These are phyloP conservation scores for Caenorhabditis sp. DNA, from an alignment of 2,888 invertebrate genomes.

Conservation along the genomic window DNA sequence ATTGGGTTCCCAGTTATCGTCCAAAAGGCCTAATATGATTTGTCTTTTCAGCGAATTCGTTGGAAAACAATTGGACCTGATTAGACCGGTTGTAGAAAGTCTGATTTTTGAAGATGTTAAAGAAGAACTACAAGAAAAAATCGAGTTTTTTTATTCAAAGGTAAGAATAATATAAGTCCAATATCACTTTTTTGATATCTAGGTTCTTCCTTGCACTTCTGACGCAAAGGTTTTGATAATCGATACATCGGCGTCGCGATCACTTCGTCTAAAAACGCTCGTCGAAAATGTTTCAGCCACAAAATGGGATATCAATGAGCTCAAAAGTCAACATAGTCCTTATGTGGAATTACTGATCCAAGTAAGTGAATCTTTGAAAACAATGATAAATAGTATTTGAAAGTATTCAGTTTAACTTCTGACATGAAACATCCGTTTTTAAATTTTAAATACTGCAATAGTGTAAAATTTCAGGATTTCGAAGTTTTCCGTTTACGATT, in stretches of 20 bases:
- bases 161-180: constrained; percentile 16
- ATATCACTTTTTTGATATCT: neutral
- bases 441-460: no score
- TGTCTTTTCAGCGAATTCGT: constrained; percentile 78
- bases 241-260: constrained; percentile 52
- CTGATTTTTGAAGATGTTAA: constrained; percentile 75
- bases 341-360: constrained; percentile 77
- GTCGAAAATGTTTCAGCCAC: constrained; percentile 85
- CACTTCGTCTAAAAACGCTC: constrained; percentile 72
- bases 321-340: constrained; percentile 89
- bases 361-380: no score
- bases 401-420: no score
- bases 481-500: constrained; percentile 52
- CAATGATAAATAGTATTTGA: no score
- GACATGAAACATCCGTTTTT: no score
- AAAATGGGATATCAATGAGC: constrained; percentile 85
- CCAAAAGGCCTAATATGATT: no score
- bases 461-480: constrained; percentile 56
- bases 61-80: constrained; percentile 84
- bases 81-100: constrained; percentile 86
- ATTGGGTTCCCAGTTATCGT: no score
- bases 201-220: constrained; percentile 38
- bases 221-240: constrained; percentile 38
- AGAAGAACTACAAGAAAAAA: neutral
- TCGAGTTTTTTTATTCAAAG: constrained; percentile 59